Conservation (phyloP, 2,797 vertebrate genomes). For the Varecia variegata region DNA sequence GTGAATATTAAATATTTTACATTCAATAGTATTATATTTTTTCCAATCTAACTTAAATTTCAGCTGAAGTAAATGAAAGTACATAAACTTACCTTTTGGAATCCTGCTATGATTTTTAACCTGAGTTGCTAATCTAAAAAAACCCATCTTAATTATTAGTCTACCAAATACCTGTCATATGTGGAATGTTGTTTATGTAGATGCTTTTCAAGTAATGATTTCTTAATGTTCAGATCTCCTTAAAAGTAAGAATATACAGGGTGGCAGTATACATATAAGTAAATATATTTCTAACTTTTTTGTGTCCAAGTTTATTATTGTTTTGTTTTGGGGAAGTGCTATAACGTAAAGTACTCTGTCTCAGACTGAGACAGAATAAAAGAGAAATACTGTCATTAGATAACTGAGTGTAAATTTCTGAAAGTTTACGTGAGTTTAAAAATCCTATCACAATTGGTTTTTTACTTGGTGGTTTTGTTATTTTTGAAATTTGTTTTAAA, state of each 20-base stretch:
- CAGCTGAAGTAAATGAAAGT: slow-evolving; percentile 37
- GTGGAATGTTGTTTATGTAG: not conserved
- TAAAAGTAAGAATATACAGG: not conserved
- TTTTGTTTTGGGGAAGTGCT: slow-evolving; percentile 40
- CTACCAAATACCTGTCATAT: not conserved
- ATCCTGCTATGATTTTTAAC: slow-evolving; percentile 43
- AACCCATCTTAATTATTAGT: slow-evolving; percentile 19
- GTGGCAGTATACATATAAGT: not conserved
- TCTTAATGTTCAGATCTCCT: slow-evolving; percentile 5
- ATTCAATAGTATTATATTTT: slow-evolving; percentile 38
- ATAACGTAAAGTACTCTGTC: not conserved
- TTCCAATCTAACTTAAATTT: slow-evolving; percentile 59
- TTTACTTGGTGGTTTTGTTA: not conserved
- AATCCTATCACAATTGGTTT: not conserved
- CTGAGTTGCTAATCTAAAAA: slow-evolving; percentile 35
- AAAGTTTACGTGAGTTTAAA: slow-evolving; percentile 23
- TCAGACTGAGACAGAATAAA: not conserved
- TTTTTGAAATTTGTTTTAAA: not conserved
- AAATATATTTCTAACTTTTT: slow-evolving; percentile 40
- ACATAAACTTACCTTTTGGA: not conserved
- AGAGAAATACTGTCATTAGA: not conserved
- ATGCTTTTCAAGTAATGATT: slow-evolving; percentile 31
- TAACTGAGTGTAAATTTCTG: slow-evolving; percentile 24
- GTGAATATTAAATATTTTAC: slow-evolving; percentile 56
- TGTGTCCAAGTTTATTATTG: not conserved